Base-by-base conservation (phyloP, 2,113 vertebrate genomes). In the Phyllopteryx taeniolatus region DNA sequence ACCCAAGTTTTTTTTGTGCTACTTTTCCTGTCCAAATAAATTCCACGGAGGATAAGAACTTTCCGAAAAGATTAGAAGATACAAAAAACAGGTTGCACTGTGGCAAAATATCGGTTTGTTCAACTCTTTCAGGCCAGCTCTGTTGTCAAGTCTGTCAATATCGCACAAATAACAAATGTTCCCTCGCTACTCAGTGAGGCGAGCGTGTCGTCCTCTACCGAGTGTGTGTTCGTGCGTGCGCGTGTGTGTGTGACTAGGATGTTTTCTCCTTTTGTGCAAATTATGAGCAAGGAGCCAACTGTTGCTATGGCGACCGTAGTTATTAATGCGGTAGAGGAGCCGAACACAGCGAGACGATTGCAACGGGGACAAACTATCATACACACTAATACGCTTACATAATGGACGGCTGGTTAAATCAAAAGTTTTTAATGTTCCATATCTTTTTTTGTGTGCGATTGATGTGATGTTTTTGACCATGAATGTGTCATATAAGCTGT, bases 271-370 rank as follows among this genome's bases (percentile, higher is more conserved):
- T 86, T 87, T 84, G 81, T 83, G 77, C 68, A 84, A 88, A 90
- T 89, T 84, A 86, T 72, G 71, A 86, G 80, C 77, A 77, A 56
- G 56, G 77, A 86, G 83, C 82, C 84, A 90, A 88, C 83, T 83
- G 86, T 91, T 88, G 88, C 89, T 87, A 90, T 91, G 86, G 90
- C 84, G 88, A 91, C 84, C 35, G 80, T 82, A 81, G 85, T 87
- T 88, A 84, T 86, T 80, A 82, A 84, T 83, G 85, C 68, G 42
- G 76, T 75, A 75, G 79, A 71, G 84, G 85, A 87, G 71, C 71
- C 71, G 76, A 87, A 75, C 80, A 81, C 70, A 84, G 73, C 71
- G 77, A 77, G 74, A 76, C 68, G 68, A 85, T 77, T 72, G 79
- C 71, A 76, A 56, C 72, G 70, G 46, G 75, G 68, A 78, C 75